phyloP scores from a whole-genome alignment of 2,888 invertebrate species.

The Micoletzkya japonica region DNA sequence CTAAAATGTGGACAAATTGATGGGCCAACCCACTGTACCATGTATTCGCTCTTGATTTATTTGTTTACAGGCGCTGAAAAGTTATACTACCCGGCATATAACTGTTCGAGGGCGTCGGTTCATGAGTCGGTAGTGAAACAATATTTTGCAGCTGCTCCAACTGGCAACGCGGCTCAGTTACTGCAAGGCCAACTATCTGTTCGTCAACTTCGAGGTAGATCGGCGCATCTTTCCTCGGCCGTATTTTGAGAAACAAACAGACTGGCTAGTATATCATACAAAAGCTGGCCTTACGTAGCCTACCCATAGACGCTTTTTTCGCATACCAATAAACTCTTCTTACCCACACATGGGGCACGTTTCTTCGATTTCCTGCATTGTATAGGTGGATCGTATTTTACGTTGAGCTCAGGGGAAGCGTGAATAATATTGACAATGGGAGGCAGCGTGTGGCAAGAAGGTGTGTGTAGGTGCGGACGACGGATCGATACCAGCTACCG shows the following conservation, averaged over 20 bases:
- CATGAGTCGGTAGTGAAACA: not conserved
- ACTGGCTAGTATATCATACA: not conserved
- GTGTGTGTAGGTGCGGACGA: slow-evolving; percentile 47
- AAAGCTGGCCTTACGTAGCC: not conserved
- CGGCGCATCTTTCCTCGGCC: not conserved
- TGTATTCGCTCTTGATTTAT: not conserved
- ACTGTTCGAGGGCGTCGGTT: too few species aligned
- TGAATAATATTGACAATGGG: not conserved
- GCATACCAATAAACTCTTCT: too few species aligned
- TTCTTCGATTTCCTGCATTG: too few species aligned
- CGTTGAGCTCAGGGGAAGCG: not conserved
- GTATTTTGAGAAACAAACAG: too few species aligned
- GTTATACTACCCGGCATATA: too few species aligned
- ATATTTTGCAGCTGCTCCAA: slow-evolving; percentile 43
- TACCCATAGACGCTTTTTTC: too few species aligned
- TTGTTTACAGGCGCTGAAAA: not conserved
- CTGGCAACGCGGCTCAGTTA: slow-evolving; percentile 51
- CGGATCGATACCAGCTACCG: slow-evolving; percentile 57
- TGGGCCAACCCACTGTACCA: too few species aligned
- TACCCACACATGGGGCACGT: too few species aligned
- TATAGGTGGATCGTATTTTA: too few species aligned
- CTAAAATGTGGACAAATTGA: not conserved
- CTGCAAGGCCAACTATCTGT: slow-evolving; percentile 56
- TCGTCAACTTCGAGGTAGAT: slow-evolving; percentile 53
- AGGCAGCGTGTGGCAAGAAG: not conserved